Percentiles rank a stretch among this genome's conserved stretches.
phyloP scores from a whole-genome alignment of 2,113 vertebrate genomes.

The Nerophis lumbriciformis region DNA sequence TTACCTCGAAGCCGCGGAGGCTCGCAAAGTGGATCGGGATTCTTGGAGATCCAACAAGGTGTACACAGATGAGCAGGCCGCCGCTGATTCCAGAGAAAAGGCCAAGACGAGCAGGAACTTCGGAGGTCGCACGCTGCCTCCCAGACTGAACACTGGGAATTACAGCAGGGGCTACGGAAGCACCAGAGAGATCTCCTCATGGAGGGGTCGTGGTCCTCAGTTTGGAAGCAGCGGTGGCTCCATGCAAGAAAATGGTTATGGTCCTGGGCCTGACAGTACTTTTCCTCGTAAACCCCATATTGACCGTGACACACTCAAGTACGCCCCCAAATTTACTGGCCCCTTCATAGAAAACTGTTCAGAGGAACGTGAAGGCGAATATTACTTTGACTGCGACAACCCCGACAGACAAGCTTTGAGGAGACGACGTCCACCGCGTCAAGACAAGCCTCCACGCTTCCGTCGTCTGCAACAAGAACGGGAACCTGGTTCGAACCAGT shows the following conservation, averaged over 20 bases:
- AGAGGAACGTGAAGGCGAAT: conserved; percentile 85
- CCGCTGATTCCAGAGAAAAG: conserved; percentile 74
- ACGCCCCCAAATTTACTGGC: conserved; percentile 75
- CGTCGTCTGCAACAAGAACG: conserved; percentile 86
- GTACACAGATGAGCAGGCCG: conserved; percentile 79
- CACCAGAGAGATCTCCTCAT: conserved; percentile 78
- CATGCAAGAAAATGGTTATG: conserved; percentile 81
- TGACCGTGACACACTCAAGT: conserved; percentile 79
- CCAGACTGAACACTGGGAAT: conserved; percentile 79
- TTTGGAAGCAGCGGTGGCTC: conserved; percentile 51
- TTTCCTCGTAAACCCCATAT: conserved; percentile 67
- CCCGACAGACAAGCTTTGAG: conserved; percentile 84
- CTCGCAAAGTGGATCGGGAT: conserved; percentile 81
- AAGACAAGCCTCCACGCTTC: conserved; percentile 94
- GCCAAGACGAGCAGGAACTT: conserved; percentile 74
- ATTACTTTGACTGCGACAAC: conserved; percentile 77
- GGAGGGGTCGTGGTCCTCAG: conserved; percentile 77
- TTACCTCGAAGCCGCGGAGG: conserved; percentile 68
- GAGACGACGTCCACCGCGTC: conserved; percentile 86
- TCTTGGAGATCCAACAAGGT: conserved; percentile 92
- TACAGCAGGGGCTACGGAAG: conserved; percentile 77
- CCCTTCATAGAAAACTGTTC: conserved; percentile 76
- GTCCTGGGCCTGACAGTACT: conserved; percentile 61
- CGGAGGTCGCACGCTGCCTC: conserved; percentile 84
- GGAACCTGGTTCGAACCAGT: conserved; percentile 76